Conservation (phyloP, 2,797 vertebrate genomes). For the Bucorvus abyssinicus region DNA sequence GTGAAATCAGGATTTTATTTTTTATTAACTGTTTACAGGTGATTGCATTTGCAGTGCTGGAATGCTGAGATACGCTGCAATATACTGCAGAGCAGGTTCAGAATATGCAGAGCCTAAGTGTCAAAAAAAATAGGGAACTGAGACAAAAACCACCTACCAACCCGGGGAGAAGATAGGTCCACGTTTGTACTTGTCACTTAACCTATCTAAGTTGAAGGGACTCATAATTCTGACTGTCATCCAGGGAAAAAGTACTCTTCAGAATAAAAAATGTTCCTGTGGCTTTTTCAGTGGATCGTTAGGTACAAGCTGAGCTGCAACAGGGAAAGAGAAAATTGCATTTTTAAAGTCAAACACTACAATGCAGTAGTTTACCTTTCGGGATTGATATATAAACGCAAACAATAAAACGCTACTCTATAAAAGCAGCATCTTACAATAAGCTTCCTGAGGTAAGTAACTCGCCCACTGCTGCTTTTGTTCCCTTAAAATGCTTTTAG, state of each 20-base stretch:
- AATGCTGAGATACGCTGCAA: not conserved
- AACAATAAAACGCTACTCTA: not conserved
- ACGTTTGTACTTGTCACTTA: not conserved
- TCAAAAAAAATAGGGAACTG: not conserved
- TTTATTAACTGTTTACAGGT: not conserved
- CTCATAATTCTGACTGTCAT: not conserved
- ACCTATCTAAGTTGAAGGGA: not conserved
- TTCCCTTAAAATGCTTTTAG: conserved; percentile 26
- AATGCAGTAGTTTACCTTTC: not conserved
- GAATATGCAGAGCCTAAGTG: not conserved
- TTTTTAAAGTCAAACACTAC: not conserved
- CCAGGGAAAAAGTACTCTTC: not conserved
- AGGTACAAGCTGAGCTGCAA: not conserved
- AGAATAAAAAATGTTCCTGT: not conserved
- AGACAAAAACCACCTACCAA: not conserved
- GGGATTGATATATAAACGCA: not conserved
- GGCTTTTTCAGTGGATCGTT: not conserved
- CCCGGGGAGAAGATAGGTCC: not conserved
- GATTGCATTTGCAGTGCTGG: not conserved
- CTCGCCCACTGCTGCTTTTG: not conserved
- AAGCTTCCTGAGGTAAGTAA: not conserved
- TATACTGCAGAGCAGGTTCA: not conserved
- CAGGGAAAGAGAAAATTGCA: not conserved
- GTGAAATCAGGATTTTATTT: not conserved
- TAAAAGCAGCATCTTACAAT: not conserved